Base-by-base conservation (phyloP, 2,888 invertebrate species). In the Ceratothoa steindachneri region DNA sequence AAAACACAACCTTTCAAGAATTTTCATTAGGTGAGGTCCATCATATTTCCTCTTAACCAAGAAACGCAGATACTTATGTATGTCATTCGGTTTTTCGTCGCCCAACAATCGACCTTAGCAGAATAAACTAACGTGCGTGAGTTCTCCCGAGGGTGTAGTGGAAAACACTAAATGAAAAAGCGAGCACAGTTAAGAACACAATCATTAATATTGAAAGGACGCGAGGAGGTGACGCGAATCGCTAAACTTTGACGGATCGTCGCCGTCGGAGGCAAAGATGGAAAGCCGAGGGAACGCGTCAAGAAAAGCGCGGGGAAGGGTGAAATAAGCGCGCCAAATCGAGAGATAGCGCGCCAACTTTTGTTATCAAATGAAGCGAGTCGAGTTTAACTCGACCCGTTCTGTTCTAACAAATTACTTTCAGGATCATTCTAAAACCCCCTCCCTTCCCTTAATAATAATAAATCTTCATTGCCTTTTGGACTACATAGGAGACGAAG, bases 401-500 rank as follows among this genome's bases (percentile, higher is more conserved):
- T 41, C 41, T 41, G 41, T 41, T 41, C 15, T 41, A 41, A 41
- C 41, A 41, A 41, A 41, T 41, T 41, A 41, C 41, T 41, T 41
- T 41, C 41, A 9, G 15, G 41, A 41, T 5, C 41, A 15, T 15
- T 41, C 41, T 41, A 41, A n/a, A 60, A 3, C 60, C 60, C 60
- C 60, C 60, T 1, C 24, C 24, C 1, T 60, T 24, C 60, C 27
- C 60, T 3, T 22, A 24, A 60, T 60, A 60, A 60, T 60, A 60
- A 60, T 60, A 60, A 60, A 60, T 60, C 60, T 60, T 60, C 60
- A 60, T 60, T 60, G 60, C 22, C 27, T 60, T 60, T 24, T 7
- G 22, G 60, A 60, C 24, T 60, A 60, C 22, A 60, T 5, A 9
- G 15, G 41, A 60, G 27, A 60, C 22, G 22, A 60, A n/a, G n/a